Evolutionary conservation across 2,888 invertebrate species (phyloP).

Genomic region (Galerucella nymphaeae): DNA sequence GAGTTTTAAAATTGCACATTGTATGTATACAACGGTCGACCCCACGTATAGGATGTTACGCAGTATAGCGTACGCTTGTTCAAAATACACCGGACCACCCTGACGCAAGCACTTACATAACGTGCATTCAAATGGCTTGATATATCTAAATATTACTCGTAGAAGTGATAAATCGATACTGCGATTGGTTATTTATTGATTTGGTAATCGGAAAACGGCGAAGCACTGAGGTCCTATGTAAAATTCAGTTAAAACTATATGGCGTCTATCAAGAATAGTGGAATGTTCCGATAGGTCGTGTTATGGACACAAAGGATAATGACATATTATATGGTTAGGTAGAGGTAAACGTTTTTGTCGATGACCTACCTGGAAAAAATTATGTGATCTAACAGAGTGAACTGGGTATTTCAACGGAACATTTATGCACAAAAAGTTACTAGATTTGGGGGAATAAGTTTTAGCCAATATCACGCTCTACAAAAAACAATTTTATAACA

Average conservation of each 20-base stretch:
- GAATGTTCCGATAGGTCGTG: neutral
- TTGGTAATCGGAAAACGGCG: neutral
- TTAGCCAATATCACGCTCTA: too few relatives aligned
- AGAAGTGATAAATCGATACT: neutral
- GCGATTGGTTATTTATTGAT: neutral
- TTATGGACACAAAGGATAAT: too few relatives aligned
- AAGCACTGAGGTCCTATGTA: conserved; percentile 5
- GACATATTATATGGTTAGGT: too few relatives aligned
- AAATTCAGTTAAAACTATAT: conserved; percentile 2
- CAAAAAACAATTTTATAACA: too few relatives aligned
- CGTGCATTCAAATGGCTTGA: neutral
- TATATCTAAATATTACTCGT: neutral
- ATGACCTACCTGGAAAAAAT: too few relatives aligned
- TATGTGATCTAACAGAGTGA: too few relatives aligned
- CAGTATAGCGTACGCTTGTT: neutral
- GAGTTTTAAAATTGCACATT: too few relatives aligned
- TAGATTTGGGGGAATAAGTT: too few relatives aligned
- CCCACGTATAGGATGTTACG: neutral
- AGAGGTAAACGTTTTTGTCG: too few relatives aligned
- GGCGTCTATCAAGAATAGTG: neutral
- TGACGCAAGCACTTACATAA: neutral
- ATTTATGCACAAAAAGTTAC: too few relatives aligned
- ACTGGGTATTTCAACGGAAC: too few relatives aligned
- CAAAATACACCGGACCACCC: conserved; percentile 4
- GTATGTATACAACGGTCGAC: neutral